Conservation (phyloP, 2,888 invertebrate genomes). For the Beris morrisii region DNA sequence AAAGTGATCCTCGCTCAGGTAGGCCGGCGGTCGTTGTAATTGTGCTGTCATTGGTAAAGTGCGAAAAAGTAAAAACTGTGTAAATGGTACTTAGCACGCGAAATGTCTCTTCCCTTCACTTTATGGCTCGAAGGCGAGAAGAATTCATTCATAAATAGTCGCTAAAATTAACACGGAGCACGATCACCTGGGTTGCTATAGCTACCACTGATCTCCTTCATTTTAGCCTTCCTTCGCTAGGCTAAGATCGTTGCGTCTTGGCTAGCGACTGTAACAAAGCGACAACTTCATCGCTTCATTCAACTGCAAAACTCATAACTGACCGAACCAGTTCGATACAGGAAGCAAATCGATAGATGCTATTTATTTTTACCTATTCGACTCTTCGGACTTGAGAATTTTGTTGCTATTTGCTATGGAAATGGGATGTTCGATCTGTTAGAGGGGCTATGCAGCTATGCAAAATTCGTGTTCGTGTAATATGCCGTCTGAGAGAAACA, state of each 20-base stretch:
- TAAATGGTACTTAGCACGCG: slow-evolving; percentile 32
- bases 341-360: slow-evolving; percentile 24
- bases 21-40: slow-evolving; percentile 18
- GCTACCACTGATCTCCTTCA: no score
- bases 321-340: slow-evolving; percentile 22
- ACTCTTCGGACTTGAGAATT: no score
- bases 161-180: not conserved
- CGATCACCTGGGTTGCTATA: no score
- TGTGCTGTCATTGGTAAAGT: slow-evolving; percentile 19
- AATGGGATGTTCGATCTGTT: no score
- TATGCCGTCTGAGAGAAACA: slow-evolving; percentile 18
- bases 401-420: no score
- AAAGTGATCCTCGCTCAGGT: no score
- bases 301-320: not conserved
- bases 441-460: no score
- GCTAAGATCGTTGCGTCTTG: not conserved
- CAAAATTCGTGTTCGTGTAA: slow-evolving; percentile 21
- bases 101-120: slow-evolving; percentile 9
- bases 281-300: slow-evolving; percentile 29
- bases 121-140: slow-evolving; percentile 9
- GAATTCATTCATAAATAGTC: slow-evolving; percentile 29
- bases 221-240: no score
- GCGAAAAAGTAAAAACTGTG: slow-evolving; percentile 27
- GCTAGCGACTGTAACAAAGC: not conserved
- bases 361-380: slow-evolving; percentile 13